Percentiles rank a stretch among this genome's conserved stretches.
Conservation (phyloP, 64 coral and sea anemone species). For the Montipora cactus region DNA sequence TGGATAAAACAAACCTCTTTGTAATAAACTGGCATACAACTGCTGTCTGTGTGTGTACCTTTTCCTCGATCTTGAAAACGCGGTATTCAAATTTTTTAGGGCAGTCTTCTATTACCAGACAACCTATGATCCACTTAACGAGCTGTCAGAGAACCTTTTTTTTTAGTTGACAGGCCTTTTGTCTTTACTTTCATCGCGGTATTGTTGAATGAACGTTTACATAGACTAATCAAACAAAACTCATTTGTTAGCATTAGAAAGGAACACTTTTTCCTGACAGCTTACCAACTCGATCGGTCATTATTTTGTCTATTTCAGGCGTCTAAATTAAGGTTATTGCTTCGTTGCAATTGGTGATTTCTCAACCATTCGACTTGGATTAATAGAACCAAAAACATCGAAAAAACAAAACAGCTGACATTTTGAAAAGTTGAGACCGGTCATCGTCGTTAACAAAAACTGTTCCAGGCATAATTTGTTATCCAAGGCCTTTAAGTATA, state of each 20-base stretch:
- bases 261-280: neutral
- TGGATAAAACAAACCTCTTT: too few species aligned
- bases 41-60: too few species aligned
- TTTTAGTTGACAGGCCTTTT: constrained; percentile 16
- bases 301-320: neutral
- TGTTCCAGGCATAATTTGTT: neutral
- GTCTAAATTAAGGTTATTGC: neutral
- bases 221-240: constrained; percentile 23
- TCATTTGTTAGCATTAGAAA: neutral
- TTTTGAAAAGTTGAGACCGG: neutral
- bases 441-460: neutral
- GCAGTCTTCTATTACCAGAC: neutral
- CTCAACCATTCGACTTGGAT: neutral
- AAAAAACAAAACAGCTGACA: neutral
- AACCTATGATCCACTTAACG: neutral
- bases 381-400: neutral
- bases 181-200: neutral
- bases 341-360: neutral
- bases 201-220: constrained; percentile 17
- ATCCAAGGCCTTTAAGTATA: neutral
- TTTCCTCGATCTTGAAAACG: neutral
- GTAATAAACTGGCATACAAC: too few species aligned
- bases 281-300: neutral
- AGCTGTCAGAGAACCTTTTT: constrained; percentile 15
- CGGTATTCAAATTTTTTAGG: neutral